These are phyloP conservation scores for Anas platyrhynchos DNA, from an alignment of 2,113 vertebrate species.

Conservation along the genomic window DNA sequence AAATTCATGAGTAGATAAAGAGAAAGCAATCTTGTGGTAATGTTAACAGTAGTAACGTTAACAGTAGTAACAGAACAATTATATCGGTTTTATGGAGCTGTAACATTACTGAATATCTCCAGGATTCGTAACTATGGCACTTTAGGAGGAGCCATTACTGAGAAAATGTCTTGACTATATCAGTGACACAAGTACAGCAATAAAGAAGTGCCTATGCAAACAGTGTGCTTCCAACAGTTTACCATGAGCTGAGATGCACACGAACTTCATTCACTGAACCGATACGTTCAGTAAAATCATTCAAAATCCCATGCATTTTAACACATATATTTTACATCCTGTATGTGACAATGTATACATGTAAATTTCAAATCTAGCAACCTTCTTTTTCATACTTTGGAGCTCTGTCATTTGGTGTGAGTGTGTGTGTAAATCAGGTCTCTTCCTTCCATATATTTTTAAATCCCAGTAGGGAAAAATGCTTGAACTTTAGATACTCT, in stretches of 20 bases:
- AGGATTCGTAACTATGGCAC: neutral
- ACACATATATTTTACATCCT: neutral
- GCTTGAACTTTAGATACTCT: neutral
- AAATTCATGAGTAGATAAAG: neutral
- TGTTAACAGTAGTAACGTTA: neutral
- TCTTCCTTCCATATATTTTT: neutral
- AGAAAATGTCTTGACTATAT: neutral
- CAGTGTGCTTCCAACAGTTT: neutral
- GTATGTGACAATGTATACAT: neutral
- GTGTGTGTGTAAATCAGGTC: neutral
- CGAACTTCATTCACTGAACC: neutral
- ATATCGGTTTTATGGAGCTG: neutral
- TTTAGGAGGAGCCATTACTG: slow-evolving; percentile 17
- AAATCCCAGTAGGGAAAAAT: neutral
- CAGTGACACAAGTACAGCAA: neutral
- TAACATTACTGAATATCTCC: neutral
- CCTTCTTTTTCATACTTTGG: neutral
- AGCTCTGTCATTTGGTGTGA: neutral
- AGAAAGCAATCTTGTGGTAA: neutral
- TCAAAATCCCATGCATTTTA: neutral
- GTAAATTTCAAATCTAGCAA: neutral
- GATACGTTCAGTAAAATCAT: neutral
- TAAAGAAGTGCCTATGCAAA: neutral
- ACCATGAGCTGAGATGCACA: neutral
- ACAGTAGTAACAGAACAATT: slow-evolving; percentile 22